phyloP scores from a whole-genome alignment of 2,888 invertebrate species.

The Bombyx huttoni region DNA sequence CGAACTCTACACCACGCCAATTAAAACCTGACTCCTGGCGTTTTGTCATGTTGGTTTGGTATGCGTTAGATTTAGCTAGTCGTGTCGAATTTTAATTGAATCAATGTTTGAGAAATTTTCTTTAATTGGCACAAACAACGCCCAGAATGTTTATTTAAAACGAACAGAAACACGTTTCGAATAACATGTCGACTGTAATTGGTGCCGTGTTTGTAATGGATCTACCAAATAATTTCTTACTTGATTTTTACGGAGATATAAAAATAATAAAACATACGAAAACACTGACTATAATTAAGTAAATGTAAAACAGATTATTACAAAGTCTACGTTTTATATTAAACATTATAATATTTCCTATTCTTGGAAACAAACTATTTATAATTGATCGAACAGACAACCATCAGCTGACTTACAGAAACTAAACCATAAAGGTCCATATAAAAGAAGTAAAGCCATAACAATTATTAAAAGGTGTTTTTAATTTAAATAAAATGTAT shows the following conservation, averaged over 20 bases:
- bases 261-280: background rate
- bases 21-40: constrained; percentile 54
- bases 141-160: background rate
- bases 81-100: constrained; percentile 29
- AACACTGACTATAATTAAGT: background rate
- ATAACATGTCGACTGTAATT: background rate
- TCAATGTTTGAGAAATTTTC: constrained; percentile 22
- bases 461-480: background rate
- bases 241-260: background rate
- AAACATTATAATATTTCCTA: background rate
- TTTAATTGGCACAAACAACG: constrained; percentile 20
- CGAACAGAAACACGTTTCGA: background rate
- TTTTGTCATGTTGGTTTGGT: constrained; percentile 30
- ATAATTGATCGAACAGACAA: background rate
- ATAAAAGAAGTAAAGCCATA: background rate
- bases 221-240: background rate
- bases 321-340: background rate
- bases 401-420: background rate
- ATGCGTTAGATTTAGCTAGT: constrained; percentile 28
- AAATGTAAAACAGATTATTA: background rate
- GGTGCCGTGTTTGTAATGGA: background rate
- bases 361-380: background rate
- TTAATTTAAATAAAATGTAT: background rate
- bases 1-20: constrained; percentile 45
- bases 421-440: too few species aligned